Base-by-base conservation (phyloP, 1,140 invertebrate species). In the Saccostrea glomerata region DNA sequence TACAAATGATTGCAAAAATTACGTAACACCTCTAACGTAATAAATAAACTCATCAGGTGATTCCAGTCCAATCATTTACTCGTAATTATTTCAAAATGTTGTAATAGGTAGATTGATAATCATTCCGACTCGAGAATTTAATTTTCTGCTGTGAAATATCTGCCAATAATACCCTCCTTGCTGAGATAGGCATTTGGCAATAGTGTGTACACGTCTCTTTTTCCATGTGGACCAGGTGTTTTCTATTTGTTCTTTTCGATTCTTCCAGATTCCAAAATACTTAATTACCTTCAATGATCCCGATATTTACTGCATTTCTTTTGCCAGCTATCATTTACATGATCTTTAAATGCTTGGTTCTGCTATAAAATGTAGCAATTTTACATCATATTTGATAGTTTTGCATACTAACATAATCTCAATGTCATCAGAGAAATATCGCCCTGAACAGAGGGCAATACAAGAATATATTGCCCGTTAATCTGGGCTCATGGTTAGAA, bases 101-200 rank as follows among this genome's bases (percentile, higher is more conserved):
- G 70, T 30, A 77, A 77, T 36, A 13, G 25, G 23, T 30, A 77
- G 25, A 73, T 30, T 30, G 11, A 15, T 25, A 77, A 25, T 25
- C 0, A 12, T 30, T n/a, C 2, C 13, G 70, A 77, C 15, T 36
- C 12, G 70, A 77, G 70, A 77, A 36, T 77, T 77, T 40, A 11
- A 77, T 77, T 77, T 77, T 77, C 70, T 77, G 70, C 70, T 77
- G 70, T 77, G 70, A 77, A 63, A 77, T 77, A 30, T 77, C 70
- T 73, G n/a, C 25, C 70, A 15, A 13, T 77, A 77, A 77, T 77
- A 30, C 15, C 70, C 12, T 13, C 13, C 70, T 77, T 15, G 70
- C 70, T 77, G 70, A 77, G 70, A 77, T 77, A 36, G 70, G 70
- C 70, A 77, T 77, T 77, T 77, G 13, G 60, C 15, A 66, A 66